Evolutionary conservation across 2,797 vertebrate genomes (phyloP).

Genomic region (Xenops minutus): DNA sequence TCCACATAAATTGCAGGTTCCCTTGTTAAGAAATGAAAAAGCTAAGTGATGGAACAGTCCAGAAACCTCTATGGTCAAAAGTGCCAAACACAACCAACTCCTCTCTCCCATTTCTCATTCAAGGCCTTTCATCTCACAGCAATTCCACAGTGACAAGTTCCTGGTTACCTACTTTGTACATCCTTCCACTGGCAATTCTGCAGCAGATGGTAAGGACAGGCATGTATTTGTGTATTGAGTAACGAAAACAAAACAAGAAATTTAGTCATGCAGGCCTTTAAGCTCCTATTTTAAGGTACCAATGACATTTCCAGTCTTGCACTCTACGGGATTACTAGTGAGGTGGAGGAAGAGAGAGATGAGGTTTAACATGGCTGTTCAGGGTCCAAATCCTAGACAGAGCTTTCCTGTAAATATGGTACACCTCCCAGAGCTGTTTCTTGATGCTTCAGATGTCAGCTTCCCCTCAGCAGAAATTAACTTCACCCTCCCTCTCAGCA

Average conservation of each 20-base stretch:
- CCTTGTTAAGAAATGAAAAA: neutral
- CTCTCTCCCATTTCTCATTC: neutral
- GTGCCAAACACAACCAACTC: neutral
- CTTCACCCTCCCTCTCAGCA: conserved; percentile 5
- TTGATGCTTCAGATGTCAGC: neutral
- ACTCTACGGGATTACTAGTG: neutral
- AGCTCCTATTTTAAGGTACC: conserved; percentile 3
- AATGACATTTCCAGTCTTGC: neutral
- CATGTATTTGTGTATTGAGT: neutral
- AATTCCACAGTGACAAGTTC: neutral
- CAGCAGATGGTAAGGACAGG: neutral
- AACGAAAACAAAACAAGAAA: neutral
- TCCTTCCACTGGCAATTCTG: neutral
- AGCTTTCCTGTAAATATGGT: neutral
- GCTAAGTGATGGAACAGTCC: neutral
- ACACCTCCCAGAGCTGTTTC: neutral
- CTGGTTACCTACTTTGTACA: neutral
- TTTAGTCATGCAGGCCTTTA: neutral
- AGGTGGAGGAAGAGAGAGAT: neutral
- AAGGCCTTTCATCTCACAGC: neutral
- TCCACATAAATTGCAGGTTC: neutral
- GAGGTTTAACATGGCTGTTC: neutral
- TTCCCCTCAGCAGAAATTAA: conserved; percentile 16
- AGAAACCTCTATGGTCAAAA: neutral
- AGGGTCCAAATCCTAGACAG: neutral